Evolutionary conservation across 2,797 vertebrate genomes (phyloP), one percentile per base, ranked within the genome.

Genomic region (Micrastur ruficollis): DNA sequence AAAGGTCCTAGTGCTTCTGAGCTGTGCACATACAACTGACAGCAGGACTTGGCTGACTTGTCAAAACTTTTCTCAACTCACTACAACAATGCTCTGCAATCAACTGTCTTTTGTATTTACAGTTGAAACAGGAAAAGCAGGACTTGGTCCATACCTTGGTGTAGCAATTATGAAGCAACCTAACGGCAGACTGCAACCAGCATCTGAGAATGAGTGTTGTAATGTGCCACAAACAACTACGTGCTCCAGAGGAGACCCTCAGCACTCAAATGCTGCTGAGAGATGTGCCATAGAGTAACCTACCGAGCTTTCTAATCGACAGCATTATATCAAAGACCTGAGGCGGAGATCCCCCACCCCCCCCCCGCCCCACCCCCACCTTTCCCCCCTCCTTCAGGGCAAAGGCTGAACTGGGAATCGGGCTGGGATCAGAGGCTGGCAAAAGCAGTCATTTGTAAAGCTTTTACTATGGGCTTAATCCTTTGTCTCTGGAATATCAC

Each of bases 121-220:
- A 92, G 94, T 95, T 94, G 89, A 95, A 97, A 97, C 95, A 97
- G 96, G 97, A 97, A 97, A 94, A 94, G 91, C 78, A 81, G 81
- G 93, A 89, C 92, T 92, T 95, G 79, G 90, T 81, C 91, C 94
- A 96, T 96, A 87, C 70, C 63, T 95, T 90, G 92, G 70, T 97
- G 94, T 93, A 93, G 91, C 94, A 95, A 95, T 61, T 68, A 68
- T 97, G 95, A 97, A 90, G 97, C 93, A 97, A 97, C 81, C 44
- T 76, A 95, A 94, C 59, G 40, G 91, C 93, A 90, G 72, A 61
- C 8, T 67, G 63, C 61, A 82, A 85, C 71, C 84, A 90, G 88
- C 62, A 72, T 89, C 81, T 90, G 89, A 81, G 91, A 91, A 81
- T 53, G 55, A 74, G 70, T 97, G 90, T 97, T 93, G 96, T 87